Conservation (phyloP, 2,113 vertebrate genomes). For the Crotalus helleri region DNA sequence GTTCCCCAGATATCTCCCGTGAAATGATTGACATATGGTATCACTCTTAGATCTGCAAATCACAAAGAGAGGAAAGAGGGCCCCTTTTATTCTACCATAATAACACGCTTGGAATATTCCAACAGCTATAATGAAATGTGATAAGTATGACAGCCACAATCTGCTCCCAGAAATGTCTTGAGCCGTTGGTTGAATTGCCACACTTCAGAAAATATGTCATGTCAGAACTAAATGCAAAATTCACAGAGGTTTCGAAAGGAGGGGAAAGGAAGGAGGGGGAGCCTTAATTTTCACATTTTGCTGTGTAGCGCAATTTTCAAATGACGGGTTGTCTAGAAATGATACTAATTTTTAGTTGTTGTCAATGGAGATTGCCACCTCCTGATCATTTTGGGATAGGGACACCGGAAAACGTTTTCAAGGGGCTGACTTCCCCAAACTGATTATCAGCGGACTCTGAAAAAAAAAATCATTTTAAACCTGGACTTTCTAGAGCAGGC, state of each 20-base stretch:
- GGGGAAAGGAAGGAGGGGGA: neutral
- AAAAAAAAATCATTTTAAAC: neutral
- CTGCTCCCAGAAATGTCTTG: conserved; percentile 53
- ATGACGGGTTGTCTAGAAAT: conserved; percentile 23
- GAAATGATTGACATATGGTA: conserved; percentile 60
- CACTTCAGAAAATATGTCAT: conserved; percentile 58
- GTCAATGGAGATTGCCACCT: conserved; percentile 16
- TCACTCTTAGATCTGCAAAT: conserved; percentile 62
- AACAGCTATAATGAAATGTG: conserved; percentile 65
- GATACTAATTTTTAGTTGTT: conserved; percentile 27
- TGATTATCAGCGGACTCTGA: neutral
- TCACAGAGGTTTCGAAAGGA: conserved; percentile 27
- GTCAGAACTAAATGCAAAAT: conserved; percentile 57
- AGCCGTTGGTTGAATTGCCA: conserved; percentile 57
- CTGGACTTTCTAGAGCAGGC: neutral
- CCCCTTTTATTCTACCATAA: conserved; percentile 67
- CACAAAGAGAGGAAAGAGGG: conserved; percentile 59
- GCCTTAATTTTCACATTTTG: conserved; percentile 50
- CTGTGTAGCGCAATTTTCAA: conserved; percentile 43
- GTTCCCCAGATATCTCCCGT: conserved; percentile 56
- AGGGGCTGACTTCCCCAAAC: neutral
- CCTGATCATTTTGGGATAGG: conserved; percentile 1
- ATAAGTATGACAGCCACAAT: conserved; percentile 59
- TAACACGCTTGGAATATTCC: conserved; percentile 57
- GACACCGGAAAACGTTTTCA: conserved; percentile 19